Evolutionary conservation across 1,140 invertebrate genomes (phyloP), one percentile per base, ranked within the genome.

Genomic region (Pinna nobilis): DNA sequence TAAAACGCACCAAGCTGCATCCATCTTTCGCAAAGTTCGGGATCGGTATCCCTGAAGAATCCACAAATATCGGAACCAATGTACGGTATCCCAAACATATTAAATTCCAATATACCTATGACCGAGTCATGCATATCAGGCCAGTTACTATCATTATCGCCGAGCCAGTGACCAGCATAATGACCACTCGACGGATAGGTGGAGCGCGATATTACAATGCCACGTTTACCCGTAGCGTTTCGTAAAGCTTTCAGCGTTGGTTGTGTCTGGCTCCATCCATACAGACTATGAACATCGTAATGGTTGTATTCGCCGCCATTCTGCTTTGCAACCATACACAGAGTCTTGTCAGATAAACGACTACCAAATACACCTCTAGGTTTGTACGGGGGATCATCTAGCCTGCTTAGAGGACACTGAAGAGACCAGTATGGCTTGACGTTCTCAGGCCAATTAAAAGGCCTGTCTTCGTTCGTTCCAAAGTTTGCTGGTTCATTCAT

Each of bases 401-500:
- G 74, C 32, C 69, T 70, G 1, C 82, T 80, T 13, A 37, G 13
- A 7, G 67, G 60, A 78, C 86, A 82, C 70, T 78, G 78, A 13
- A 77, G 57, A 30, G 73, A 65, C 83, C 83, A 86, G 64, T 81
- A 82, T 1, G 81, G 80, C 39, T 49, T 66, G 3, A 35, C 55
- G 2, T 80, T 76, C 13, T 82, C 81, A 5, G 85, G 84, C 84
- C 85, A 88, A 68, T 88, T 88, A 76, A 80, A 87, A 18, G 85
- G 83, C 32, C 74, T 64, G 30, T 77, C 64, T 67, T 82, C 74
- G 71, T 89, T 88, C 18, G 88, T 88, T 25, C 81, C 87, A 88
- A 95, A 94, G 86, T 94, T 95, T 0, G 94, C 93, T 6, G 94
- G 94, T 84, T 96, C 94, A 86, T 96, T 96, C 95, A 96, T 90